Percentiles rank a stretch among this genome's conserved stretches.
Conservation (phyloP, 2,888 invertebrate species). For the Hofmannophila pseudospretella region DNA sequence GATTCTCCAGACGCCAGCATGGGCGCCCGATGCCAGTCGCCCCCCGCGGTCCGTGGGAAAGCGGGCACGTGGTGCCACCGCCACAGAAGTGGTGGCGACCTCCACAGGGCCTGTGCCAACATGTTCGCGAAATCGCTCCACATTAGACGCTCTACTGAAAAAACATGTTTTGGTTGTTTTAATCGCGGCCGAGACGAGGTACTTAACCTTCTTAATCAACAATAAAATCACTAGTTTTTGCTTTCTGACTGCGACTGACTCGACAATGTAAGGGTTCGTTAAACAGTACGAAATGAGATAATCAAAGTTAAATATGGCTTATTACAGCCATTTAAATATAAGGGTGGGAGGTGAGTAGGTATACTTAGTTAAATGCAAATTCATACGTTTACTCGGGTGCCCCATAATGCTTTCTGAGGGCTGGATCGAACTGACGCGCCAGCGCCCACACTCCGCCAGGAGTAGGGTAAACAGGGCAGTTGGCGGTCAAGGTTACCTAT, state of each 20-base stretch:
- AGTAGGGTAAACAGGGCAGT: slow-evolving; percentile 36
- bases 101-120: slow-evolving; percentile 38
- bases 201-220: background rate
- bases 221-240: background rate
- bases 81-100: slow-evolving; percentile 30
- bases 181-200: background rate
- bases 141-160: background rate
- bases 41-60: slow-evolving; percentile 61
- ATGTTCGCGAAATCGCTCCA: slow-evolving; percentile 27
- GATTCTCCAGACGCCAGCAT: slow-evolving; percentile 13
- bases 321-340: too few species aligned
- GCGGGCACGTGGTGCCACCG: slow-evolving; percentile 33
- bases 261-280: too few species aligned
- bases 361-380: too few species aligned
- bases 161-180: slow-evolving; percentile 5
- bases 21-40: slow-evolving; percentile 16
- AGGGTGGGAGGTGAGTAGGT: too few species aligned
- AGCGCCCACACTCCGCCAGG: slow-evolving; percentile 10
- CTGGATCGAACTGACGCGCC: too few species aligned
- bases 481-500: slow-evolving; percentile 62
- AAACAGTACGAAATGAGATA: too few species aligned
- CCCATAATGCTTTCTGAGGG: background rate
- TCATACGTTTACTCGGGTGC: background rate
- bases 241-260: too few species aligned
- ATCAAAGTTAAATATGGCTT: too few species aligned